These are phyloP conservation scores for Sebastes oblongus DNA, from an alignment of 2,797 vertebrate genomes.

Conservation along the genomic window DNA sequence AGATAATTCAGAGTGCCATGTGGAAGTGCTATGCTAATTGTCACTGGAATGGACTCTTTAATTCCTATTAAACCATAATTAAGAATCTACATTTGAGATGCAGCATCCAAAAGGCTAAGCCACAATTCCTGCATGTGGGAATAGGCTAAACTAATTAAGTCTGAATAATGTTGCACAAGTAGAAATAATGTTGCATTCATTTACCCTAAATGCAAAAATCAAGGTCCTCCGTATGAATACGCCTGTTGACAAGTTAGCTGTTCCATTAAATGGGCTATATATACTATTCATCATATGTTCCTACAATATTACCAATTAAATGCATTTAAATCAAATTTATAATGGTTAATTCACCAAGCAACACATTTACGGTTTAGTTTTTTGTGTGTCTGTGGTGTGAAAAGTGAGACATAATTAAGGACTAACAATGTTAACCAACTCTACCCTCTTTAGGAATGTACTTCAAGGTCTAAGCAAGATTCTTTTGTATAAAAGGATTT, in stretches of 20 bases:
- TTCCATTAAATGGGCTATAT: background rate
- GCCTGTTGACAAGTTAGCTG: background rate
- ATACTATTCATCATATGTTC: background rate
- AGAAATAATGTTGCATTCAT: slow-evolving; percentile 29
- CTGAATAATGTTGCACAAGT: slow-evolving; percentile 14
- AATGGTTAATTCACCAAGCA: background rate
- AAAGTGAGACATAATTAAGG: background rate
- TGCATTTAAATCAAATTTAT: background rate
- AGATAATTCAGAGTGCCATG: slow-evolving; percentile 45
- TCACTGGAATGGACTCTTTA: slow-evolving; percentile 52
- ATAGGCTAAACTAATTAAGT: slow-evolving; percentile 45
- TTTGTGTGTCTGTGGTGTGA: background rate
- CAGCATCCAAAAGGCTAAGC: slow-evolving; percentile 37
- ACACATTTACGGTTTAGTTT: background rate
- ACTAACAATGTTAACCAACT: background rate
- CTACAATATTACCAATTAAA: background rate
- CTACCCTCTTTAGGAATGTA: background rate
- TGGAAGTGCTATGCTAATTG: slow-evolving; percentile 46
- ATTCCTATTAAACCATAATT: slow-evolving; percentile 60
- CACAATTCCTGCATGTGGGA: slow-evolving; percentile 24
- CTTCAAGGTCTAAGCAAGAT: background rate
- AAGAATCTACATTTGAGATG: slow-evolving; percentile 48
- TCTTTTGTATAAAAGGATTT: background rate
- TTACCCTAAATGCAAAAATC: slow-evolving; percentile 44
- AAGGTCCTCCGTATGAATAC: background rate